phyloP scores from a whole-genome alignment of 2,888 invertebrate species.

The Hirtodrosophila alboralis region DNA sequence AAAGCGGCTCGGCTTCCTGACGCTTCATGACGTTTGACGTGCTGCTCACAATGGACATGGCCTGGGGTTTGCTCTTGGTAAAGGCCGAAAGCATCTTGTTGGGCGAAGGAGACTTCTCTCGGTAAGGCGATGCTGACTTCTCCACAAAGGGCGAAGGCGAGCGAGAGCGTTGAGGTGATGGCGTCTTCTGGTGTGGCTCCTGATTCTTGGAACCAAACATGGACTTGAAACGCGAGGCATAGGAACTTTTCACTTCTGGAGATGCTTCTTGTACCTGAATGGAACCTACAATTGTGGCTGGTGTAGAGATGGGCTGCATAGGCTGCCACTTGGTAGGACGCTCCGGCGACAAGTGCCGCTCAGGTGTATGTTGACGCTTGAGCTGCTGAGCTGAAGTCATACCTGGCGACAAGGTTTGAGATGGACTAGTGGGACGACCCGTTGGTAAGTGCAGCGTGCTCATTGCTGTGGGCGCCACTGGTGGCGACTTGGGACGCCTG shows the following conservation, averaged over 20 bases:
- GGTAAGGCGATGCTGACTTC: slow-evolving; percentile 43
- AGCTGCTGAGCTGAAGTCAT: slow-evolving; percentile 46
- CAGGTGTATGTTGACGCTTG: slow-evolving; percentile 79
- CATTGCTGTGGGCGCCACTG: slow-evolving; percentile 20
- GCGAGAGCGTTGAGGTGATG: slow-evolving; percentile 57
- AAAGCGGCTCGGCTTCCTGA: slow-evolving; percentile 72
- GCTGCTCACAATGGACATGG: slow-evolving; percentile 70
- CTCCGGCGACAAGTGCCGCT: slow-evolving; percentile 71
- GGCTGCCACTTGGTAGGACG: slow-evolving; percentile 60
- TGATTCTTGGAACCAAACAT: slow-evolving; percentile 74
- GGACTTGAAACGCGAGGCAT: slow-evolving; percentile 79
- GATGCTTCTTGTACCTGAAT: slow-evolving; percentile 55
- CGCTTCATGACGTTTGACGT: slow-evolving; percentile 63
- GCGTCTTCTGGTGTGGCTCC: slow-evolving; percentile 56
- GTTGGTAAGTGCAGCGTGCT: slow-evolving; percentile 62
- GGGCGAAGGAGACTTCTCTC: slow-evolving; percentile 69
- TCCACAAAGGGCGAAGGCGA: slow-evolving; percentile 61
- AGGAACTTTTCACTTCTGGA: slow-evolving; percentile 75
- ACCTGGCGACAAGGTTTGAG: slow-evolving; percentile 10
- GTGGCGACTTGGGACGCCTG: slow-evolving; percentile 58
- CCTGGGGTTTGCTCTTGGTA: slow-evolving; percentile 63
- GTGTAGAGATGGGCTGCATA: slow-evolving; percentile 3
- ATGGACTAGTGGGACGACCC: slow-evolving; percentile 52
- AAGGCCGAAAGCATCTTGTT: slow-evolving; percentile 68
- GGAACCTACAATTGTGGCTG: slow-evolving; percentile 29